Base-by-base conservation (phyloP, 1,140 invertebrate species). In the Scaptomyza montana region DNA sequence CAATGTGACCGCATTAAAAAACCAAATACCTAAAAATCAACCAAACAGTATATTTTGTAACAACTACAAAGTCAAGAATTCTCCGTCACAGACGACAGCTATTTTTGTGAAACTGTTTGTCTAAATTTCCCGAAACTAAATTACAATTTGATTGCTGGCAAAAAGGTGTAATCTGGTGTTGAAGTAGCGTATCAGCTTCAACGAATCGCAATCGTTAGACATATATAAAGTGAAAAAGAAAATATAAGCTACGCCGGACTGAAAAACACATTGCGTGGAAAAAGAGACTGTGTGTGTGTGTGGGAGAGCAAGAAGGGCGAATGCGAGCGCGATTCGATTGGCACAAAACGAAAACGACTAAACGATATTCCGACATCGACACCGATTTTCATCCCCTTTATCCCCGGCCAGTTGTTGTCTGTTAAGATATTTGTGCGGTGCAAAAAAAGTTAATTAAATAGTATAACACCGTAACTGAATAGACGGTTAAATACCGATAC, bases 391-490 rank as follows among this genome's bases (percentile, higher is more conserved):
- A 30, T 61, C 70, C 47, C 39, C 36, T 47, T 46, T 2, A 25
- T 25, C 41, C 9, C 64, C 49, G 25, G 28, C 21, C 47, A n/a
- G 36, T 33, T 50, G 46, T 41, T 41, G 63, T 70, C 66, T 67
- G 71, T 63, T 74, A 62, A 45, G 54, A 45, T 41, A 59, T 75
- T 69, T 74, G 49, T 56, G 55, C 47, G 41, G 62, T 54, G 59
- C 64, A 81, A 75, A 63, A 54, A 51, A 60, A 25, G 21, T 66
- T 43, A 87, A 79, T 70, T 78, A 51, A 28, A 65, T 41, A 45
- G 63, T 76, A 65, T 28, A 65, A 33, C 68, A 53, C 47, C 60
- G 68, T 68, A 73, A 71, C 67, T 74, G 53, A 72, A 28, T 56
- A 66, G 43, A 74, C 41, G 49, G 12, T 10, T 39, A 33, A 41